Percentiles rank a stretch among this genome's conserved stretches.
These are phyloP conservation scores for Spea bombifrons DNA, from an alignment of 2,113 vertebrate genomes.

Conservation along the genomic window DNA sequence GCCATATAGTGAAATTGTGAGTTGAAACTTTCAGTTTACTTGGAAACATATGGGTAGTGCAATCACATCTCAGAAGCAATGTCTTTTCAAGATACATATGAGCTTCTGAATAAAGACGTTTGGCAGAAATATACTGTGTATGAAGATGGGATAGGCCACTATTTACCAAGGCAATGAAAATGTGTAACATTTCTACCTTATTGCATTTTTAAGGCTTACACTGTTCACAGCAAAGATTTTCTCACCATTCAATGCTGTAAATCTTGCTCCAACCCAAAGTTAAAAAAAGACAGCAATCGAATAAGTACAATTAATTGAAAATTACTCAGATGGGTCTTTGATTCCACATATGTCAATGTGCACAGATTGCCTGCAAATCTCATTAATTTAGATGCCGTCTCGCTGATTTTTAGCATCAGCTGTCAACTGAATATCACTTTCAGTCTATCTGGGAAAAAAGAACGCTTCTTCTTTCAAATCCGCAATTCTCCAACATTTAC, in stretches of 20 bases:
- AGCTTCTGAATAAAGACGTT: too few species aligned
- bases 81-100: too few species aligned
- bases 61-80: too few species aligned
- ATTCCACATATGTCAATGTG: neutral
- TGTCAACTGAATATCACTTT: slow-evolving; percentile 12
- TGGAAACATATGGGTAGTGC: too few species aligned
- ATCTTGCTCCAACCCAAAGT: neutral
- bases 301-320: slow-evolving; percentile 4
- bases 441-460: neutral
- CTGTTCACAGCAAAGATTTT: neutral
- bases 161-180: too few species aligned
- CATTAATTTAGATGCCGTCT: neutral
- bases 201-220: neutral
- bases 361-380: slow-evolving; percentile 1
- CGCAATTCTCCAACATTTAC: slow-evolving; percentile 1
- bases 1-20: too few species aligned
- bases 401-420: neutral
- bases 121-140: too few species aligned
- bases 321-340: slow-evolving; percentile 5
- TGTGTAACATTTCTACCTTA: too few species aligned
- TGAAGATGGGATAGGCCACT: too few species aligned
- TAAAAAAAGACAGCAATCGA: neutral
- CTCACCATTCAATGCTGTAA: neutral
- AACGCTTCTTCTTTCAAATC: neutral
- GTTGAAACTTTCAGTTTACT: too few species aligned